Percentiles rank a stretch among this genome's conserved stretches.
These are phyloP conservation scores for Octopus bimaculoides DNA, from an alignment of 1,140 invertebrate species.

Conservation along the genomic window DNA sequence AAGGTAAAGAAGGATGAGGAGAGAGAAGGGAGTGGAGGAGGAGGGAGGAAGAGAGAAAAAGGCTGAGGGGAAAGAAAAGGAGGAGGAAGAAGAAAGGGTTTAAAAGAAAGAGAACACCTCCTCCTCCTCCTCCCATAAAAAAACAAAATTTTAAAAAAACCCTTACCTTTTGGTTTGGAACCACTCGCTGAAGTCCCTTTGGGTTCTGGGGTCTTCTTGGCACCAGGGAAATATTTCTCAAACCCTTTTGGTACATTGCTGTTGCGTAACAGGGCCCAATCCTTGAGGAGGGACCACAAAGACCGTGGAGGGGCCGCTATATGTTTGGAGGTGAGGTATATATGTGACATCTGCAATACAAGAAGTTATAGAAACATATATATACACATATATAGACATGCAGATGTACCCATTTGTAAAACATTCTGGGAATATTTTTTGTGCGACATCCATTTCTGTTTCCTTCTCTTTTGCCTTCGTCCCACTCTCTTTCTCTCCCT, in stretches of 20 bases:
- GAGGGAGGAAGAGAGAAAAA: neutral
- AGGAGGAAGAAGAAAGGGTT: neutral
- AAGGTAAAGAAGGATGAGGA: neutral
- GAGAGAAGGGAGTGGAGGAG: neutral
- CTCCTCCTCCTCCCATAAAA: neutral
- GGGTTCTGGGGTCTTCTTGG: conserved; percentile 31
- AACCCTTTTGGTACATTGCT: conserved; percentile 75
- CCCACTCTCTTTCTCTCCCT: too few relatives aligned
- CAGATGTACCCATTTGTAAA: too few relatives aligned
- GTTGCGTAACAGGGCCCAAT: conserved; percentile 28
- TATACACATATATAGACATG: too few relatives aligned
- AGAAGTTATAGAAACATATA: too few relatives aligned
- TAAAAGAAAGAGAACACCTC: neutral
- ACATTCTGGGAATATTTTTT: too few relatives aligned
- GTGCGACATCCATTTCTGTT: too few relatives aligned
- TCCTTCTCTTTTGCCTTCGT: too few relatives aligned
- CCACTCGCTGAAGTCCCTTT: conserved; percentile 20
- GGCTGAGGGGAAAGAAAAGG: neutral
- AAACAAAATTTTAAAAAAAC: neutral
- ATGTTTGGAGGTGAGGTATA: conserved; percentile 17
- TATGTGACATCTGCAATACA: too few relatives aligned
- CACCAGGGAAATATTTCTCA: conserved; percentile 79
- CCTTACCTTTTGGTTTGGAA: conserved; percentile 18
- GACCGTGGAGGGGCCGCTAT: conserved; percentile 25
- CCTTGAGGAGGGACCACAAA: conserved; percentile 26